These are phyloP conservation scores for Trichonephila inaurata DNA, from an alignment of 1,140 invertebrate species.

Conservation along the genomic window DNA sequence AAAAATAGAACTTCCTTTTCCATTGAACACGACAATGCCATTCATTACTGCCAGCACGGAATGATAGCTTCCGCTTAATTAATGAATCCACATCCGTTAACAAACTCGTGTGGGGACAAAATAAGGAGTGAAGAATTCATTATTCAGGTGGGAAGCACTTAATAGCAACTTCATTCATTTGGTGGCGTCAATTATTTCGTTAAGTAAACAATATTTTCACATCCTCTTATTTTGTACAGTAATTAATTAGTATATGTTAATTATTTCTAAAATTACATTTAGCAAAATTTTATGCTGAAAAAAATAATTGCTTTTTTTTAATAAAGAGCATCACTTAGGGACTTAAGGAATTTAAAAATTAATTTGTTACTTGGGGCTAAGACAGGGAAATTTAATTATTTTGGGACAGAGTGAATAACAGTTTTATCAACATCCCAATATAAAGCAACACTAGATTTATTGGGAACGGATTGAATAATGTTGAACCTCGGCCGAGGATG, in stretches of 20 bases:
- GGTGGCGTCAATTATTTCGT: not conserved
- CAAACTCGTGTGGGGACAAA: conserved; percentile 36
- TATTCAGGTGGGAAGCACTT: not conserved
- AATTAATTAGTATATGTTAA: not conserved
- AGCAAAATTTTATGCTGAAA: too few species aligned
- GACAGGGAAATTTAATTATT: too few species aligned
- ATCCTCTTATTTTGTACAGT: too few species aligned
- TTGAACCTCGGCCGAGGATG: too few species aligned
- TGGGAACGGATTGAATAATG: too few species aligned
- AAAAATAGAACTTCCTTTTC: not conserved
- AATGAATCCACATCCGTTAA: conserved; percentile 48
- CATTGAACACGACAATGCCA: conserved; percentile 10
- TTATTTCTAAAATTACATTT: not conserved
- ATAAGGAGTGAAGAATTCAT: conserved; percentile 52
- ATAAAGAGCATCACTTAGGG: too few species aligned
- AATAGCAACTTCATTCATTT: conserved; percentile 32
- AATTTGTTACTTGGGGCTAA: too few species aligned
- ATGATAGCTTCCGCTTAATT: conserved; percentile 63
- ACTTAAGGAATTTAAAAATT: too few species aligned
- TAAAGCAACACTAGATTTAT: too few species aligned
- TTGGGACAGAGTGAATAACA: too few species aligned
- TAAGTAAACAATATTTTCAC: not conserved
- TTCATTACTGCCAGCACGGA: conserved; percentile 37
- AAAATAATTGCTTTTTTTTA: too few species aligned
- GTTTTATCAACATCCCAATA: too few species aligned